Conservation (phyloP, 2,888 invertebrate species). For the Autographa pulchrina region DNA sequence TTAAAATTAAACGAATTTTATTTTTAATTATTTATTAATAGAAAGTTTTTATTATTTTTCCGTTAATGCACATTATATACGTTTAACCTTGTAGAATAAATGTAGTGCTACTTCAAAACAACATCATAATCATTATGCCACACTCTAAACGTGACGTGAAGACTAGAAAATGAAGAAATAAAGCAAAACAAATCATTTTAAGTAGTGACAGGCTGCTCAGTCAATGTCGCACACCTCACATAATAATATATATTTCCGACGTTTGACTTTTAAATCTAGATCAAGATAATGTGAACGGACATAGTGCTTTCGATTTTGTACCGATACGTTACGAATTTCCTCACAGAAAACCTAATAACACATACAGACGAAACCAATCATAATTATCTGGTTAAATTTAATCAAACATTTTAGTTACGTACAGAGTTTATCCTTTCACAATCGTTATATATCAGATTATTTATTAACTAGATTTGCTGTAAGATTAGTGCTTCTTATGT, state of each 20-base stretch:
- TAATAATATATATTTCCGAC: conserved; percentile 44
- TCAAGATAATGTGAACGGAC: conserved; percentile 34
- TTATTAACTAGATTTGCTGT: conserved; percentile 1
- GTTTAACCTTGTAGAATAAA: neutral
- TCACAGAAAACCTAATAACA: neutral
- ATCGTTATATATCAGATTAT: neutral
- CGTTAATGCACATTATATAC: neutral
- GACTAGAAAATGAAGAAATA: conserved; percentile 5
- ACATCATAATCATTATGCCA: neutral
- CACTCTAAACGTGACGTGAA: neutral
- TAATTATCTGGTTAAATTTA: neutral
- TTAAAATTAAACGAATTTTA: neutral
- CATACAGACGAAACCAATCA: neutral
- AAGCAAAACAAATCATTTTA: conserved; percentile 5
- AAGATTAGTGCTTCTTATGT: neutral
- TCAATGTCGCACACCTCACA: conserved; percentile 43
- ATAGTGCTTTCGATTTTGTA: conserved; percentile 25
- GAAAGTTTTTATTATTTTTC: neutral
- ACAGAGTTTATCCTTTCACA: neutral
- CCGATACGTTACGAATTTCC: neutral
- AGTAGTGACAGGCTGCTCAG: conserved; percentile 25
- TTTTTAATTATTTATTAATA: neutral
- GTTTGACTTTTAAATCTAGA: conserved; percentile 52
- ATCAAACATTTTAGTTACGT: neutral
- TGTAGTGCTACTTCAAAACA: neutral